phyloP scores from a whole-genome alignment of 2,888 invertebrate genomes.

The Mythimna loreyi region DNA sequence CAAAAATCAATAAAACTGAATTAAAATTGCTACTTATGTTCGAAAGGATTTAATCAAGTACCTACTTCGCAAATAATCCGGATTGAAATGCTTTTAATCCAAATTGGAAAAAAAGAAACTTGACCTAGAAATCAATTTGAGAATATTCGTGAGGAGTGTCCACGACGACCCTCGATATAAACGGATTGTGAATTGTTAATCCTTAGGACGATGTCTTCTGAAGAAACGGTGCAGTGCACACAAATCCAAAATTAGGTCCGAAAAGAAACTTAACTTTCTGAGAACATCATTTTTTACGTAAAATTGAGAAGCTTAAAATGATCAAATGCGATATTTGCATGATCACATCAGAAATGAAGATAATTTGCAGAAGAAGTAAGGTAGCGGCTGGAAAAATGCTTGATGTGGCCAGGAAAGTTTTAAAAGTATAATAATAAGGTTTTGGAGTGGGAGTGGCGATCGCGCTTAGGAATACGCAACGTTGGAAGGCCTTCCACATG shows the following conservation, averaged over 20 bases:
- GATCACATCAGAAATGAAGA: too few relatives aligned
- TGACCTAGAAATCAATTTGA: conserved; percentile 34
- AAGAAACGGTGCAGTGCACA: conserved; percentile 4
- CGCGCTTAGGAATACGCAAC: too few relatives aligned
- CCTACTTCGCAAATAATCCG: conserved; percentile 44
- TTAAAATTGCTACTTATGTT: conserved; percentile 34
- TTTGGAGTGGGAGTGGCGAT: too few relatives aligned
- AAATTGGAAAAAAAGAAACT: conserved; percentile 42
- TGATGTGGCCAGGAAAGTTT: too few relatives aligned
- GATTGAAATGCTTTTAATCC: conserved; percentile 53
- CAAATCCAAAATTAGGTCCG: neutral
- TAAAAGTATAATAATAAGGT: too few relatives aligned
- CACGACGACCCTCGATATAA: conserved; percentile 6
- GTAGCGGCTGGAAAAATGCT: too few relatives aligned
- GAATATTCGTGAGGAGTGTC: conserved; percentile 24
- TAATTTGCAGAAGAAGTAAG: too few relatives aligned
- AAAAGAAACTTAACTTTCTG: neutral
- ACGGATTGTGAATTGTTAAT: conserved; percentile 44
- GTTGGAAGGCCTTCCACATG: too few relatives aligned
- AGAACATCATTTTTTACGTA: too few relatives aligned
- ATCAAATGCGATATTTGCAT: too few relatives aligned
- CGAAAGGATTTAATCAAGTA: conserved; percentile 52
- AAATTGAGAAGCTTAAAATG: too few relatives aligned
- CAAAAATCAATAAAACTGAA: conserved; percentile 33
- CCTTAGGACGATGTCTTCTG: conserved; percentile 6